Percentiles rank a stretch among this genome's conserved stretches.
Conservation (phyloP, 92 coral and sea anemone genomes). For the Parazoanthus swiftii region DNA sequence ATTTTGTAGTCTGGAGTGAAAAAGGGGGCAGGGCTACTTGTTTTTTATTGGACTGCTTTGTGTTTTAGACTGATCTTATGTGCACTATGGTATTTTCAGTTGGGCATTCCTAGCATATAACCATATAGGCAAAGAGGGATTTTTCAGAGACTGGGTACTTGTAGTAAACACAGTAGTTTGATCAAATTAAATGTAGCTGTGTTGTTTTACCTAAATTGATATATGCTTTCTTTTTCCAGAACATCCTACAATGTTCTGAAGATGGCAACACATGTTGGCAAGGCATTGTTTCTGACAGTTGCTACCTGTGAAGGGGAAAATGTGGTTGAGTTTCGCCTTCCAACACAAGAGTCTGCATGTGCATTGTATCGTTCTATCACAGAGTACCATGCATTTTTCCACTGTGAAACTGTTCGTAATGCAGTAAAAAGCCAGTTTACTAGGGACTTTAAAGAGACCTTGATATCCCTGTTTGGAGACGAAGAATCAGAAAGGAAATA, state of each 20-base stretch:
- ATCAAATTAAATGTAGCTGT: too few relatives aligned
- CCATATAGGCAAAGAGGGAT: too few relatives aligned
- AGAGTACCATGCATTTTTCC: conserved; percentile 96
- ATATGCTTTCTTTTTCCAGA: conserved; percentile 37
- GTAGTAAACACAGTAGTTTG: too few relatives aligned
- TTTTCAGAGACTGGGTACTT: too few relatives aligned
- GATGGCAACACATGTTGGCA: conserved; percentile 83
- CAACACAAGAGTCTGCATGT: conserved; percentile 83
- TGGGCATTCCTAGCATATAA: too few relatives aligned
- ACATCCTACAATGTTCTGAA: conserved; percentile 75
- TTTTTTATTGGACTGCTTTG: background rate
- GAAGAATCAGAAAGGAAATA: conserved; percentile 95
- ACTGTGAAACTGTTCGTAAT: conserved; percentile 95
- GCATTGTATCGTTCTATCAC: conserved; percentile 92
- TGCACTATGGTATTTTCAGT: background rate
- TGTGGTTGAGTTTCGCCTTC: conserved; percentile 62
- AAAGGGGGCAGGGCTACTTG: too few relatives aligned
- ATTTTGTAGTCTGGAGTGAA: too few relatives aligned
- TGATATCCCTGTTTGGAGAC: conserved; percentile 89
- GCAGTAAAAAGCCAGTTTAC: conserved; percentile 91
- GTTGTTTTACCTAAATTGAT: too few relatives aligned
- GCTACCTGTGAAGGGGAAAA: conserved; percentile 60
- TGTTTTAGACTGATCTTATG: background rate
- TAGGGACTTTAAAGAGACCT: conserved; percentile 89
- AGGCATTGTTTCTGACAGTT: conserved; percentile 62